These are phyloP conservation scores for Antheraea mylitta DNA, from an alignment of 1,140 invertebrate genomes.

Conservation along the genomic window DNA sequence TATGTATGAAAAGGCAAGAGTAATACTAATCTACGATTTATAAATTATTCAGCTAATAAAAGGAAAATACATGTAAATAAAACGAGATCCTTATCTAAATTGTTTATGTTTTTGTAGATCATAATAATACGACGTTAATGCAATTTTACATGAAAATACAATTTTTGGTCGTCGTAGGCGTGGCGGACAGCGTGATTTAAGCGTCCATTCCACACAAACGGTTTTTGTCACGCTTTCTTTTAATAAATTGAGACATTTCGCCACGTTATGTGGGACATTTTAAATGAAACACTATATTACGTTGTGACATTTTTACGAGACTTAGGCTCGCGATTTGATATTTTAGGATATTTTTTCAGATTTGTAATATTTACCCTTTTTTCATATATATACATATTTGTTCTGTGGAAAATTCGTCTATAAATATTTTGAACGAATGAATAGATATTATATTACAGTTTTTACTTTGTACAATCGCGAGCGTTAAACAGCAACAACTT, in stretches of 20 bases:
- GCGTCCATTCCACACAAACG: constrained; percentile 51
- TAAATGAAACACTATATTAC: constrained; percentile 30
- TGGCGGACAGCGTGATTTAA: constrained; percentile 50
- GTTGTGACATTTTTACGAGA: constrained; percentile 23
- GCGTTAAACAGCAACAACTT: too few species aligned
- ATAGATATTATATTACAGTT: too few species aligned
- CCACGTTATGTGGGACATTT: constrained; percentile 29
- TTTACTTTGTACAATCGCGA: too few species aligned
- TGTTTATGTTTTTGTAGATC: constrained; percentile 27
- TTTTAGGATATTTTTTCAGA: background rate
- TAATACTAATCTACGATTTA: too few species aligned
- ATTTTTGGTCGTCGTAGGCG: constrained; percentile 39
- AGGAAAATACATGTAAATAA: background rate
- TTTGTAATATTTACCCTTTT: background rate
- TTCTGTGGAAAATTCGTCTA: background rate
- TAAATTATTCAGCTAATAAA: background rate
- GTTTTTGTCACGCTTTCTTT: constrained; percentile 51
- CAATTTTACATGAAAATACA: constrained; percentile 49
- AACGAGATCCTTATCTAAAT: constrained; percentile 30
- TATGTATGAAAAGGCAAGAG: too few species aligned
- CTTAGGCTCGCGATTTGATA: background rate
- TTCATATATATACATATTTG: background rate
- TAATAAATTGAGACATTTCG: constrained; percentile 56
- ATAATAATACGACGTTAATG: constrained; percentile 36
- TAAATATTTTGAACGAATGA: too few species aligned